Conservation (phyloP, 1,140 invertebrate species). For the Drosophila nannoptera region DNA sequence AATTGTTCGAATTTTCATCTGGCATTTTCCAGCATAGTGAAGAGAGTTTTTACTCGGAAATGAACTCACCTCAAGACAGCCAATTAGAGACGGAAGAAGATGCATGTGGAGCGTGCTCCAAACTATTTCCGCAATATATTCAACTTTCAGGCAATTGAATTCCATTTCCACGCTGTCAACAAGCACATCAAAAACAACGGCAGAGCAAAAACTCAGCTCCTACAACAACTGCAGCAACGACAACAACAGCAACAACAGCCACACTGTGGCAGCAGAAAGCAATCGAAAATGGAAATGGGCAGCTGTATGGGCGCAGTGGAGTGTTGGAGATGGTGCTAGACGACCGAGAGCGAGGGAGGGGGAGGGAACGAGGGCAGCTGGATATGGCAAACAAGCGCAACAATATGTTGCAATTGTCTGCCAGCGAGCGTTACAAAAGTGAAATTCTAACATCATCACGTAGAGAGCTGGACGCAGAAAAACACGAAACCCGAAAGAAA, state of each 20-base stretch:
- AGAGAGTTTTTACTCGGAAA: background rate
- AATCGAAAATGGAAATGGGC: constrained; percentile 33
- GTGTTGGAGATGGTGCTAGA: constrained; percentile 2
- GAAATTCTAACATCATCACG: constrained; percentile 64
- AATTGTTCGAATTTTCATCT: too few species aligned
- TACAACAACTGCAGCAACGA: too few species aligned
- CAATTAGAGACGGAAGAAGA: constrained; percentile 6
- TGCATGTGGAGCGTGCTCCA: background rate
- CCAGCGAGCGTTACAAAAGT: constrained; percentile 54
- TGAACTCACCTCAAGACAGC: background rate
- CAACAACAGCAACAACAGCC: constrained; percentile 28
- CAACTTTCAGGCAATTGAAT: constrained; percentile 32
- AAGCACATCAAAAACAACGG: constrained; percentile 43
- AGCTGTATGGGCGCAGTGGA: constrained; percentile 4
- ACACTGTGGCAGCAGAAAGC: constrained; percentile 25
- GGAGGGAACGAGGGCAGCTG: too few species aligned
- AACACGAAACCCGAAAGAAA: constrained; percentile 16
- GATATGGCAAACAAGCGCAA: constrained; percentile 34
- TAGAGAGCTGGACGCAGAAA: constrained; percentile 30
- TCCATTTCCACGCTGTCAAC: constrained; percentile 53
- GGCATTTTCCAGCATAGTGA: too few species aligned
- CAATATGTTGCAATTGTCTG: constrained; percentile 68
- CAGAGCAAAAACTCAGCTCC: constrained; percentile 7
- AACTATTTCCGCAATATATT: constrained; percentile 15
- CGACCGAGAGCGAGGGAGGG: background rate